Evolutionary conservation across 1,140 invertebrate genomes (phyloP).

Genomic region (Bactericera cockerelli): DNA sequence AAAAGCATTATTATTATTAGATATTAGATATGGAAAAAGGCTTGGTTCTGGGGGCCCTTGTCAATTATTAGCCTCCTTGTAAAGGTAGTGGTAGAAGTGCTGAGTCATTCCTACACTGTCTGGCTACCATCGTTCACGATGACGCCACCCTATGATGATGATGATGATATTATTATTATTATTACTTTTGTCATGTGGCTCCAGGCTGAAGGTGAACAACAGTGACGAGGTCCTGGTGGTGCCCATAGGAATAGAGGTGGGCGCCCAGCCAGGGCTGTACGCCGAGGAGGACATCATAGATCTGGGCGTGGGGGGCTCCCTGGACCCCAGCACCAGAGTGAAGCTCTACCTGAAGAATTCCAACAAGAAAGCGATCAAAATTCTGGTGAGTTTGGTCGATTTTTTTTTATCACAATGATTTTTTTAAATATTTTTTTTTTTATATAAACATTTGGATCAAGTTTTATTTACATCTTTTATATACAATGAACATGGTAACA

Average conservation of each 20-base stretch:
- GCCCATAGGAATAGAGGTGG: constrained; percentile 76
- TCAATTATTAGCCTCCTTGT: no score
- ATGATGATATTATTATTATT: no score
- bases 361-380: constrained; percentile 47
- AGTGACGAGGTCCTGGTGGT: constrained; percentile 38
- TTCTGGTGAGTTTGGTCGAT: constrained; percentile 38
- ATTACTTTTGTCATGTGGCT: constrained; percentile 11
- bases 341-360: constrained; percentile 55
- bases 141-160: no score
- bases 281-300: constrained; percentile 60
- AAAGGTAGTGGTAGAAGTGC: no score
- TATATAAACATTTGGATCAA: no score
- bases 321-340: constrained; percentile 46
- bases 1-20: no score
- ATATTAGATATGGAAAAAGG: no score
- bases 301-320: constrained; percentile 60
- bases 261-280: constrained; percentile 53
- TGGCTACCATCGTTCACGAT: no score
- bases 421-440: constrained; percentile 5
- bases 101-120: no score
- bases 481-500: no score
- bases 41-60: no score
- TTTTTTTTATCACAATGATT: constrained; percentile 11
- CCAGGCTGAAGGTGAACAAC: constrained; percentile 36
- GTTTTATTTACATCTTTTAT: no score